A percentile compares a stretch with the other conserved stretches of the same genome.
phyloP scores from a whole-genome alignment of 2,797 vertebrate genomes.

The Arrhamphus sclerolepis region DNA sequence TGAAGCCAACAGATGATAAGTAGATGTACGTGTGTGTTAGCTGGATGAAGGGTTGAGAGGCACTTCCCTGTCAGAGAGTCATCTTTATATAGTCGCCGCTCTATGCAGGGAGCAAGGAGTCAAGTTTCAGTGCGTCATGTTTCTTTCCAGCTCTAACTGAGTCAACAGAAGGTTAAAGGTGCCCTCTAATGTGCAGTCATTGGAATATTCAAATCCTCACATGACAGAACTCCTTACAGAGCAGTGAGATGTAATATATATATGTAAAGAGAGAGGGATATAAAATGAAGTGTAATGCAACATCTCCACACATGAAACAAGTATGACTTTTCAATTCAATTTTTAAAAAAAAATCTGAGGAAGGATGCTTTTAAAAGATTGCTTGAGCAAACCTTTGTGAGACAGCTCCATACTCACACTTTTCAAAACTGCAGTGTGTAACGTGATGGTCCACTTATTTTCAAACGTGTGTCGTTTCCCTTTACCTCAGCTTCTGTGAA shows the following conservation, averaged over 20 bases:
- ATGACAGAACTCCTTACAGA: constrained; percentile 19
- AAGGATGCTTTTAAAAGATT: background rate
- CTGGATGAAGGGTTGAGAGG: constrained; percentile 47
- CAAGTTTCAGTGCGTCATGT: constrained; percentile 68
- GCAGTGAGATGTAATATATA: background rate
- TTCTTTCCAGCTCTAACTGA: constrained; percentile 53
- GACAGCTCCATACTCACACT: background rate
- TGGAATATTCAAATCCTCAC: constrained; percentile 26
- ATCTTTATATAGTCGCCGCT: constrained; percentile 71
- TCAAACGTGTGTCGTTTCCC: constrained; percentile 2
- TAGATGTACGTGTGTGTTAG: constrained; percentile 8
- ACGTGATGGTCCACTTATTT: constrained; percentile 6
- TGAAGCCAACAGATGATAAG: constrained; percentile 28
- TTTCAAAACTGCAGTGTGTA: background rate
- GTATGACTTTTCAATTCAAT: background rate
- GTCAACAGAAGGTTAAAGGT: constrained; percentile 51
- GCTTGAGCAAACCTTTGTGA: background rate
- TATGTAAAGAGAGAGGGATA: background rate
- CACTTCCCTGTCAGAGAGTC: constrained; percentile 37
- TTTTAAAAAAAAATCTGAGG: too few relatives aligned
- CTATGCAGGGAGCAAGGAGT: constrained; percentile 42
- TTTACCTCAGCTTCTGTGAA: background rate
- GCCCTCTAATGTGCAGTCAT: constrained; percentile 17
- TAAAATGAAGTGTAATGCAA: background rate
- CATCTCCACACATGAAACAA: background rate